These are phyloP conservation scores for Crossocerus cetratus DNA, from an alignment of 2,888 invertebrate species.

Conservation along the genomic window DNA sequence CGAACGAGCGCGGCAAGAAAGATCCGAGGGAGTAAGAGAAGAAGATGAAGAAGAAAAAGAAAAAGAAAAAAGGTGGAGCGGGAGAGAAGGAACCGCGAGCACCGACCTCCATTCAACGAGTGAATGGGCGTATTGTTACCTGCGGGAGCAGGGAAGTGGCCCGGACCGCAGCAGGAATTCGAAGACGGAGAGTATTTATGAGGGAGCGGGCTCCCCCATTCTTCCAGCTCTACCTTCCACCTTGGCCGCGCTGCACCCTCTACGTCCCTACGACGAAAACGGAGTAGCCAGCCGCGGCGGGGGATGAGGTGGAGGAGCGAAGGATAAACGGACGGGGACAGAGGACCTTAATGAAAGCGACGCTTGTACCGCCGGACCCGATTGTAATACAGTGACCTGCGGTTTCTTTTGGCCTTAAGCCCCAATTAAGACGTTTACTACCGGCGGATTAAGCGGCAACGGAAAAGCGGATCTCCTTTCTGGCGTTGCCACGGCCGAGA, in stretches of 20 bases:
- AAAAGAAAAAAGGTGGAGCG: conserved; percentile 15
- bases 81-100: conserved; percentile 13
- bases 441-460: conserved; percentile 55
- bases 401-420: conserved; percentile 67
- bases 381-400: conserved; percentile 62
- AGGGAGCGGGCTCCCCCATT: conserved; percentile 29
- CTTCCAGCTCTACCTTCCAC: conserved; percentile 22
- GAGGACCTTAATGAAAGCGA: conserved; percentile 49
- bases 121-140: conserved; percentile 66
- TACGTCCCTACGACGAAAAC: not conserved
- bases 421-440: conserved; percentile 67
- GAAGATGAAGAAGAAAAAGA: too few relatives aligned
- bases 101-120: conserved; percentile 54
- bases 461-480: conserved; percentile 53
- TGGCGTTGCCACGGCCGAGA: conserved; percentile 3
- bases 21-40: not conserved
- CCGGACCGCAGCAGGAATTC: conserved; percentile 37
- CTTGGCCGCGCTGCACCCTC: not conserved
- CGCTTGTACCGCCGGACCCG: conserved; percentile 45
- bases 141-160: conserved; percentile 53
- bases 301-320: conserved; percentile 1
- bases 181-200: conserved; percentile 55
- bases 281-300: not conserved
- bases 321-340: not conserved
- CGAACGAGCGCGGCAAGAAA: conserved; percentile 18